Percentiles rank a stretch among this genome's conserved stretches.
These are phyloP conservation scores for Tetramorium alpestre DNA, from an alignment of 1,140 invertebrate genomes.

Conservation along the genomic window DNA sequence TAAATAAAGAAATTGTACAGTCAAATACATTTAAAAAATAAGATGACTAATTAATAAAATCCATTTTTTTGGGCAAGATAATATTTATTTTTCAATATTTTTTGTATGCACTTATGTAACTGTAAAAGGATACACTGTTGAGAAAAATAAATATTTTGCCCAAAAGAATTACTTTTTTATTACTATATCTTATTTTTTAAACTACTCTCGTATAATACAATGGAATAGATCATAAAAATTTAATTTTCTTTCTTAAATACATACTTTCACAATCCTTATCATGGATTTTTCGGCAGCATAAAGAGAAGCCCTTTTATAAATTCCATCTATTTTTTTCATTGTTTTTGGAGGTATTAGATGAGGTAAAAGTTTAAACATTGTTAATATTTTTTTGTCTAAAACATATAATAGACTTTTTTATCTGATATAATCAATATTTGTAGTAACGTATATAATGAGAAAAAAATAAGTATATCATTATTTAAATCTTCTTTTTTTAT, in stretches of 20 bases:
- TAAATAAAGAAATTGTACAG: too few relatives aligned
- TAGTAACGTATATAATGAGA: neutral
- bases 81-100: too few relatives aligned
- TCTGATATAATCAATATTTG: neutral
- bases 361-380: neutral
- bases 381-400: slow-evolving; percentile 1
- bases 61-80: too few relatives aligned
- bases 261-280: slow-evolving; percentile 1
- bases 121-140: too few relatives aligned
- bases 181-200: too few relatives aligned
- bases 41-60: too few relatives aligned
- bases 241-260: neutral
- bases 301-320: neutral
- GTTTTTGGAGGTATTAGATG: neutral
- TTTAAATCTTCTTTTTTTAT: neutral
- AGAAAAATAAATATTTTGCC: too few relatives aligned
- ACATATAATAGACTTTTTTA: neutral
- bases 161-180: too few relatives aligned
- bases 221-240: neutral
- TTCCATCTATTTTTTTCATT: slow-evolving; percentile 2
- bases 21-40: too few relatives aligned
- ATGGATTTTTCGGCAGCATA: neutral
- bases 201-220: too few relatives aligned
- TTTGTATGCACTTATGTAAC: too few relatives aligned
- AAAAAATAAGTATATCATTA: neutral